Evolutionary conservation across 2,888 invertebrate genomes (phyloP).

Genomic region (Diaphora mendica): DNA sequence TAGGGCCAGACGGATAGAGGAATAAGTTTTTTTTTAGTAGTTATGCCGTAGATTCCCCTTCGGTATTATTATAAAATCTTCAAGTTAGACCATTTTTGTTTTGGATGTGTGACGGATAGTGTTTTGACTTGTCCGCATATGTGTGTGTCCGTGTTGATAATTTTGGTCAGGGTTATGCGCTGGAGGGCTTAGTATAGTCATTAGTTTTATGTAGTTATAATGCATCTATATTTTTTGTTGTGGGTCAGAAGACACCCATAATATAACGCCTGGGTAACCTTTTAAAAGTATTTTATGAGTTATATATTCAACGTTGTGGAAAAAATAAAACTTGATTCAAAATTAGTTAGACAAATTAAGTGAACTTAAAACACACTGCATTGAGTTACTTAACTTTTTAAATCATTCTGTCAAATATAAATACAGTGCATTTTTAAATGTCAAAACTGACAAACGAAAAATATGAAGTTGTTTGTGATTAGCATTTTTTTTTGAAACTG

Average conservation of each 20-base stretch:
- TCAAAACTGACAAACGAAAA: not conserved
- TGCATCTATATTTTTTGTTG: not conserved
- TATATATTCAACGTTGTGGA: not conserved
- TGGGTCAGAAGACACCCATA: slow-evolving; percentile 1
- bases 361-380: not conserved
- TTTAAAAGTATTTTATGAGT: slow-evolving; percentile 1
- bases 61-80: slow-evolving; percentile 85
- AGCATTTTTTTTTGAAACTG: slow-evolving; percentile 3
- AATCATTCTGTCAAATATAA: not conserved
- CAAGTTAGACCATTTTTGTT: slow-evolving; percentile 76
- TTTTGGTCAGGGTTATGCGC: slow-evolving; percentile 54
- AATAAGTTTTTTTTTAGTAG: slow-evolving; percentile 69
- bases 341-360: not conserved
- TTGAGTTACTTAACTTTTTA: not conserved
- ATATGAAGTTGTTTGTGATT: not conserved
- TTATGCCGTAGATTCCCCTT: slow-evolving; percentile 64
- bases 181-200: slow-evolving; percentile 53
- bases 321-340: not conserved
- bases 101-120: slow-evolving; percentile 74
- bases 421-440: not conserved
- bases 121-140: slow-evolving; percentile 65
- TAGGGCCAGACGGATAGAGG: slow-evolving; percentile 73
- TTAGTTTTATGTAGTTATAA: slow-evolving; percentile 31
- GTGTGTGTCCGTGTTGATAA: slow-evolving; percentile 47
- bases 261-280: slow-evolving; percentile 5